Base-by-base conservation (phyloP, 92 coral and sea anemone species). In the Palythoa grandis region DNA sequence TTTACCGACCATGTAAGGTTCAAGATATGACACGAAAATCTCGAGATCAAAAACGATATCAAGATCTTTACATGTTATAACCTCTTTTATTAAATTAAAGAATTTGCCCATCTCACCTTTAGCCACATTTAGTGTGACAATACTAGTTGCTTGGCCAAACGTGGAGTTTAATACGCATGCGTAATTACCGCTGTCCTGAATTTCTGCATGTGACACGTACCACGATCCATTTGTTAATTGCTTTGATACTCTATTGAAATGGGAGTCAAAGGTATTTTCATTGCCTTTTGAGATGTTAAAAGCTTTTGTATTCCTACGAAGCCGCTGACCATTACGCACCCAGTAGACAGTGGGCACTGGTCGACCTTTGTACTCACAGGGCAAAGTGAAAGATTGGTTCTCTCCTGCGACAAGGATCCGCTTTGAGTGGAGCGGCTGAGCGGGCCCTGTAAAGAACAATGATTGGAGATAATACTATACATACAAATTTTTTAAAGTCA, bases 321-420 rank as follows among this genome's bases (percentile, higher is more conserved):
- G 83, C 71, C 71, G 72, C 72, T 78, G 69, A 58, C 71, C 70
- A 29, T 78, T 78, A 7, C 53, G 83, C 13, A 78, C 70, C 83
- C 83, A 78, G 13, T 56, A 57, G 24, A 78, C 52, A 29, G 37
- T 63, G 53, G 83, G 83, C 83, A 58, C 83, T 29, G 83, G 83
- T 58, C 72, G 83, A 39, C 83, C 83, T 39, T 19, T 71, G 71
- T 78, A 60, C 11, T 78, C 83, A 23, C 83, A 78, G 7, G 83
- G 72, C 70, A 78, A 61, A 78, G 5, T 78, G 71, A 61, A 39
- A 10, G 83, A 38, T 7, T 20, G 39, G 7, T 22, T 15, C 60
- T 78, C 54, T 78, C n/a, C 38, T 39, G 39, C 50, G 9, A 78
- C 83, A 43, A 61, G 7, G 83, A 53, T 25, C 38, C 83, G 83